Conservation (phyloP, 2,113 vertebrate species). For the Atlantisia rogersi region DNA sequence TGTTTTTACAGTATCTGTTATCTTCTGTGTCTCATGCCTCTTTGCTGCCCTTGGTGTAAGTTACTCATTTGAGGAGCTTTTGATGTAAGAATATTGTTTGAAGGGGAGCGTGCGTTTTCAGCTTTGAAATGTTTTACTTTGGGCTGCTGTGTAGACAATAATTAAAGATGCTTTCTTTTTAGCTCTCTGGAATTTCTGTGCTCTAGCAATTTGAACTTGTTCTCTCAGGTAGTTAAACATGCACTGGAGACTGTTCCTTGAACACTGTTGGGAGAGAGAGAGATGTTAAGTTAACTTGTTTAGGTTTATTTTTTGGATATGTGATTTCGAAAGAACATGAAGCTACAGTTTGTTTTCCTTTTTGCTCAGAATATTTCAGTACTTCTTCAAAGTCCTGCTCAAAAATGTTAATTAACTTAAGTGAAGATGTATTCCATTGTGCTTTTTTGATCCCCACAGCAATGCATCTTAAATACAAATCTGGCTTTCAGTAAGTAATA, state of each 20-base stretch:
- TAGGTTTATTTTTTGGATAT: neutral
- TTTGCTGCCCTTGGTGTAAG: slow-evolving; percentile 58
- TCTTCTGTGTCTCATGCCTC: slow-evolving; percentile 58
- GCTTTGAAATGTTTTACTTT: neutral
- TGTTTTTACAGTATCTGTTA: slow-evolving; percentile 10
- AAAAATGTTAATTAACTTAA: neutral
- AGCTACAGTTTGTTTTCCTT: neutral
- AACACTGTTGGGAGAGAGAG: neutral
- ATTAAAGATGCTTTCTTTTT: neutral
- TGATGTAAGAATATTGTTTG: neutral
- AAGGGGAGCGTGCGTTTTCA: neutral
- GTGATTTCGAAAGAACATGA: neutral
- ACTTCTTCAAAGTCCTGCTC: neutral
- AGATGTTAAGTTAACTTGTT: neutral
- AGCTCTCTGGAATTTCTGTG: neutral
- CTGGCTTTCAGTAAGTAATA: slow-evolving; percentile 24
- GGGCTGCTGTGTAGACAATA: neutral
- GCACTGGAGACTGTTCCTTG: neutral
- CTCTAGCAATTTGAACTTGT: neutral
- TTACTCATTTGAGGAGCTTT: neutral
- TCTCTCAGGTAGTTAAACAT: neutral
- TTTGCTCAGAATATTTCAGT: neutral
- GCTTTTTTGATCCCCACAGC: neutral
- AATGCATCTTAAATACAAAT: neutral
- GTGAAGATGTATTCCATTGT: neutral